A percentile compares a stretch with the other conserved stretches of the same genome.
These are phyloP conservation scores for Papilio helenus DNA, from an alignment of 1,140 invertebrate species.

Conservation along the genomic window DNA sequence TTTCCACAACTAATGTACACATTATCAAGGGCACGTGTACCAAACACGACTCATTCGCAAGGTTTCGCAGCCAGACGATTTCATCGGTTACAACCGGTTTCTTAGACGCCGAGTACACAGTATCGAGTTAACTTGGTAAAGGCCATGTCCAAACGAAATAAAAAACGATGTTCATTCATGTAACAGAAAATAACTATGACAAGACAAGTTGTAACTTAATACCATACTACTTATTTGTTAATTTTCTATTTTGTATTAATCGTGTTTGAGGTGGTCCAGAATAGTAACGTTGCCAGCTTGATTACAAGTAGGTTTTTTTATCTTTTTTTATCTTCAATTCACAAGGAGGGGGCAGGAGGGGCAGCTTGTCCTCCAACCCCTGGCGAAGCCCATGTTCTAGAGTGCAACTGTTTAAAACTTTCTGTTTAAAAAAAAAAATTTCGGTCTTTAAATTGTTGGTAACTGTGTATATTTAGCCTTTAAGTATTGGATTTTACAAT, in stretches of 20 bases:
- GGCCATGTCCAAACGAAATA: not conserved
- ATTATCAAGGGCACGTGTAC: slow-evolving; percentile 13
- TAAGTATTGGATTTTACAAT: not conserved
- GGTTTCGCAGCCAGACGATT: slow-evolving; percentile 1
- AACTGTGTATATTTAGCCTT: not conserved
- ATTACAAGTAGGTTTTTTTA: too few species aligned
- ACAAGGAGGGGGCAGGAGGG: too few species aligned
- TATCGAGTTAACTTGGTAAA: not conserved
- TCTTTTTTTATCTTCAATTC: too few species aligned
- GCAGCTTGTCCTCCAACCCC: too few species aligned
- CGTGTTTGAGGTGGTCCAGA: not conserved
- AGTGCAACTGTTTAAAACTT: too few species aligned
- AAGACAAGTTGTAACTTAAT: not conserved
- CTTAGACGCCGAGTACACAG: slow-evolving; percentile 8
- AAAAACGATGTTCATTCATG: not conserved
- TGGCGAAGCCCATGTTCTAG: too few species aligned
- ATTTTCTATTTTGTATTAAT: not conserved
- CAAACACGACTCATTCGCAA: not conserved
- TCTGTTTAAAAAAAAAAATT: too few species aligned
- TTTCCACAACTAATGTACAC: not conserved
- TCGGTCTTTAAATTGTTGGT: too few species aligned
- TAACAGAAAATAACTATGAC: not conserved
- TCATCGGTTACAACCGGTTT: slow-evolving; percentile 30
- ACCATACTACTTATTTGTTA: too few species aligned
- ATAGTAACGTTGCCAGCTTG: not conserved